Percentiles rank a stretch among this genome's conserved stretches.
Evolutionary conservation across 2,888 invertebrate species (phyloP).

Genomic region (Megastigmus dorsalis): DNA sequence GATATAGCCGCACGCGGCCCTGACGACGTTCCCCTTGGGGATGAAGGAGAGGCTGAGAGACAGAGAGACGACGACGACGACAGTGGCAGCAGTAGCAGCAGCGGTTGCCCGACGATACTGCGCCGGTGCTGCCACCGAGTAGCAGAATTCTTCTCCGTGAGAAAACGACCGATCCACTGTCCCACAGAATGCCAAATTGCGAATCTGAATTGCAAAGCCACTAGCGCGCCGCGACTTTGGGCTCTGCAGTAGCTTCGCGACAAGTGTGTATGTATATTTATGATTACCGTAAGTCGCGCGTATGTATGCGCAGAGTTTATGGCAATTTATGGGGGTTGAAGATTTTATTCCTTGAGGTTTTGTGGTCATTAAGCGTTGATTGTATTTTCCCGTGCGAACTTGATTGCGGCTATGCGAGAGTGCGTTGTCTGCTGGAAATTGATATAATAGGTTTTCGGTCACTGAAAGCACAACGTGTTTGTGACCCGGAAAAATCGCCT

Average conservation of each 20-base stretch:
- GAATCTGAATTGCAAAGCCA: conserved; percentile 54
- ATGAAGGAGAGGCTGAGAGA: neutral
- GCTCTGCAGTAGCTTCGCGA: neutral
- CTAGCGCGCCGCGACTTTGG: neutral
- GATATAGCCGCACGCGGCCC: conserved; percentile 1
- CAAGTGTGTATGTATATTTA: conserved; percentile 37
- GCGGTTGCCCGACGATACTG: conserved; percentile 7
- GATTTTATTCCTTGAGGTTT: neutral
- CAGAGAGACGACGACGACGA: neutral
- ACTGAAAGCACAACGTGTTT: too few species aligned
- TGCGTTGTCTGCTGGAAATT: too few species aligned
- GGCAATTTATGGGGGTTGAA: neutral
- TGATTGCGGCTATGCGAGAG: too few species aligned
- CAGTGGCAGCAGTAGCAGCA: neutral
- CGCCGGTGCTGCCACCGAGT: neutral
- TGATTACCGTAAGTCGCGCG: conserved; percentile 22
- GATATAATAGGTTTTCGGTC: too few species aligned
- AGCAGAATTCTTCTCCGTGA: conserved; percentile 51
- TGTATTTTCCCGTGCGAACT: too few species aligned
- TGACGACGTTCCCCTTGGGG: conserved; percentile 32
- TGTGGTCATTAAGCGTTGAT: too few species aligned
- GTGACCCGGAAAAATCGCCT: too few species aligned
- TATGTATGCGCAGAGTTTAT: neutral
- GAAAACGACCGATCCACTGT: conserved; percentile 45
- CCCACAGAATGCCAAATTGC: conserved; percentile 52